Evolutionary conservation across 2,113 vertebrate species (phyloP).

Genomic region (Pantherophis guttatus): DNA sequence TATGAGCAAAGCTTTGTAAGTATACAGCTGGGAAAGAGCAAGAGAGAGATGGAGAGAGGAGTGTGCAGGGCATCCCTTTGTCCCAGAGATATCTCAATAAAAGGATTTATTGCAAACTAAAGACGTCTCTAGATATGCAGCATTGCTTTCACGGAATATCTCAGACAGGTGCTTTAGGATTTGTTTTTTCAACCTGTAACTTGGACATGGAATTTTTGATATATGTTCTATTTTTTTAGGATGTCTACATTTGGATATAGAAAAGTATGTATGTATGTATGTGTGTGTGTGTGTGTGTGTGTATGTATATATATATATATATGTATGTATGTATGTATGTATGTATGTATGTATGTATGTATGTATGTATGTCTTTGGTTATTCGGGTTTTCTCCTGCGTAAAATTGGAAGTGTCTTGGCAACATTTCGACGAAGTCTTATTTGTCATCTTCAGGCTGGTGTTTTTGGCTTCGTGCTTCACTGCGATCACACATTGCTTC

Average conservation of each 20-base stretch:
- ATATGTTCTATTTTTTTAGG: background rate
- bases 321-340: too few relatives aligned
- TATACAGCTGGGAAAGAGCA: background rate
- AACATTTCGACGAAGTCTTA: too few relatives aligned
- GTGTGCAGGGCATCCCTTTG: background rate
- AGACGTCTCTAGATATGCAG: background rate
- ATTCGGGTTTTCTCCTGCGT: too few relatives aligned
- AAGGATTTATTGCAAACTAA: background rate
- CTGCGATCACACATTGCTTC: too few relatives aligned
- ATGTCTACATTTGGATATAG: background rate
- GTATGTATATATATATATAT: too few relatives aligned
- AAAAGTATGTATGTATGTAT: background rate
- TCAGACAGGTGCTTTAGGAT: background rate
- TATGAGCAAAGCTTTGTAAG: background rate
- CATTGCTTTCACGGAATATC: background rate
- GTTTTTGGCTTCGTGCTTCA: too few relatives aligned
- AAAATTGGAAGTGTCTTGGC: too few relatives aligned
- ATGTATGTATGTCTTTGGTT: too few relatives aligned
- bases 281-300: too few relatives aligned
- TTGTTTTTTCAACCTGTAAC: constrained; percentile 2
- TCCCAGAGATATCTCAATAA: background rate
- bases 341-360: too few relatives aligned
- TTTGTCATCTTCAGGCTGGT: too few relatives aligned
- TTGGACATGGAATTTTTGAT: background rate
- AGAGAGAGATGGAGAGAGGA: background rate